Conservation (phyloP, 2,888 invertebrate genomes). For the Notodonta dromedarius region DNA sequence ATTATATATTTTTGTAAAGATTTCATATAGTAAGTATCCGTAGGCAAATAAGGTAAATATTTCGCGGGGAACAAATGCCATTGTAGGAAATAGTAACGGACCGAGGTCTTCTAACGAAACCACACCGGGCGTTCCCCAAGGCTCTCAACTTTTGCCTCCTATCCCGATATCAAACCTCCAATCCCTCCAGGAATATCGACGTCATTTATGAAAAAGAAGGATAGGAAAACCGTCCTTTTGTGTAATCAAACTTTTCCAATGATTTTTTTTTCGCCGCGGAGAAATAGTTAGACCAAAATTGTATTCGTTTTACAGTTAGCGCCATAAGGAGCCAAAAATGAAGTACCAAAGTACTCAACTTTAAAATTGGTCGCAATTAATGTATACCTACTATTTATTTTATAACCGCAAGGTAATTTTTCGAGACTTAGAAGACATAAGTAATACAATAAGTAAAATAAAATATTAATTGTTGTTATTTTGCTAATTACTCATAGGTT, state of each 20-base stretch:
- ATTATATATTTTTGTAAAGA: no score
- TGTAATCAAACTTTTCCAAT: slow-evolving; percentile 42
- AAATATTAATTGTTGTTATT: no score
- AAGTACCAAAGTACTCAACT: background rate
- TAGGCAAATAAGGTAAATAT: background rate
- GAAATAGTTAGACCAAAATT: slow-evolving; percentile 10
- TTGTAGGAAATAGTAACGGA: background rate
- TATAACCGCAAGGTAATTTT: no score
- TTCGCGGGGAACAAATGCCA: background rate
- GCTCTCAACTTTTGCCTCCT: slow-evolving; percentile 32
- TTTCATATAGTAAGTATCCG: no score
- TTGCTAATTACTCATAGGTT: no score
- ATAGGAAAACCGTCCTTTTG: slow-evolving; percentile 21
- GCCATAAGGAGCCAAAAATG: background rate
- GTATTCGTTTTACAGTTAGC: slow-evolving; percentile 6
- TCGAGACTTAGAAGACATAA: no score
- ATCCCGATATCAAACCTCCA: slow-evolving; percentile 35
- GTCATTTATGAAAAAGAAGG: slow-evolving; percentile 31
- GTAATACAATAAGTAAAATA: no score
- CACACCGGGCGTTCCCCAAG: slow-evolving; percentile 22
- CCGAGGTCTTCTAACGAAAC: background rate
- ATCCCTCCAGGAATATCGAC: slow-evolving; percentile 38
- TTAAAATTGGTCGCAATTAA: background rate
- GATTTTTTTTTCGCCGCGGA: slow-evolving; percentile 23
- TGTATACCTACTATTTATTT: no score